These are phyloP conservation scores for Glaucopsyche alexis DNA, from an alignment of 2,888 invertebrate genomes.

Conservation along the genomic window DNA sequence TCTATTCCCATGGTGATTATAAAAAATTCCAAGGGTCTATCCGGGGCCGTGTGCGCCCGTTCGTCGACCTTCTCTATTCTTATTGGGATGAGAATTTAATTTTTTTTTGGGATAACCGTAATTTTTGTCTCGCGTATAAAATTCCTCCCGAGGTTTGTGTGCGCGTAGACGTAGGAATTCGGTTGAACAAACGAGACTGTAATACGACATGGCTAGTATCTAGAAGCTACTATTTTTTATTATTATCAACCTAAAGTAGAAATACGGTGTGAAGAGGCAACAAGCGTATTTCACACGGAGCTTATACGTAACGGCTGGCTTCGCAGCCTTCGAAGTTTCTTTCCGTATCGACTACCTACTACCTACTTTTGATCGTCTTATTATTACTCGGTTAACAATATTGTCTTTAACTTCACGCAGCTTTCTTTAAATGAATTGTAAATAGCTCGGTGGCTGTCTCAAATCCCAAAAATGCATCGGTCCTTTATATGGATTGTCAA, in stretches of 20 bases:
- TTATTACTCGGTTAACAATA: too few relatives aligned
- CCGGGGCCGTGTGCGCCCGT: constrained; percentile 3
- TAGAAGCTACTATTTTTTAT: constrained; percentile 1
- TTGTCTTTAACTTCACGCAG: neutral
- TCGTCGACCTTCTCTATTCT: constrained; percentile 21
- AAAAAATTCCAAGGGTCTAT: constrained; percentile 28
- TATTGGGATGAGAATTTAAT: neutral
- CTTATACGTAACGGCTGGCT: constrained; percentile 17
- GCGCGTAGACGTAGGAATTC: constrained; percentile 4
- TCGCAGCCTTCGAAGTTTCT: neutral
- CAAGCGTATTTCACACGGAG: constrained; percentile 20
- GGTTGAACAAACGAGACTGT: neutral
- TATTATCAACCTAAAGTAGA: constrained; percentile 9
- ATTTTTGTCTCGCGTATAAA: constrained; percentile 13
- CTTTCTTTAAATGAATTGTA: neutral
- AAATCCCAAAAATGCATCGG: neutral
- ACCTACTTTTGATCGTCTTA: too few relatives aligned
- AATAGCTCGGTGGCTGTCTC: neutral
- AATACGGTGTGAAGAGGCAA: constrained; percentile 21
- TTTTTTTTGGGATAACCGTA: constrained; percentile 25
- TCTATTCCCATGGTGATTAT: constrained; percentile 28
- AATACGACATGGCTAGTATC: neutral
- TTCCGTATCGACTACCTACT: neutral
- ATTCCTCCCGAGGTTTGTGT: neutral
- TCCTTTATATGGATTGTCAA: neutral